A percentile compares a stretch with the other conserved stretches of the same genome.
These are phyloP conservation scores for Nestor notabilis DNA, from an alignment of 2,113 vertebrate species.

Conservation along the genomic window DNA sequence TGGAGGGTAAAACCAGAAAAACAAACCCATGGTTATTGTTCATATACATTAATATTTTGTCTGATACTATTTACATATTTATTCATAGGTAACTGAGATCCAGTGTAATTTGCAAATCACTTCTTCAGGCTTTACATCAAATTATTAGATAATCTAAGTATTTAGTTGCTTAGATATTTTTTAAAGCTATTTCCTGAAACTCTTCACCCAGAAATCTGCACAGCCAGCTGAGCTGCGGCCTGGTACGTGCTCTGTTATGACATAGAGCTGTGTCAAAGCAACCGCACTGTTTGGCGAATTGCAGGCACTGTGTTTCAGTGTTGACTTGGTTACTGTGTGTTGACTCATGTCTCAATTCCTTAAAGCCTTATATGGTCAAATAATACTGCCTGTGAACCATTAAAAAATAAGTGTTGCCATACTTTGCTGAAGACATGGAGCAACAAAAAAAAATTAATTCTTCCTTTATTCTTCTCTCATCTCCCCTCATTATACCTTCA, in stretches of 20 bases:
- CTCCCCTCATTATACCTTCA: background rate
- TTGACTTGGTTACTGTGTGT: constrained; percentile 35
- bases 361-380: constrained; percentile 11
- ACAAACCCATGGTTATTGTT: background rate
- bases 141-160: background rate
- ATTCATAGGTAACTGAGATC: background rate
- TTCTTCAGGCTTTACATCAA: background rate
- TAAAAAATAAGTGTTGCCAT: background rate
- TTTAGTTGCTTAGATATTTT: background rate
- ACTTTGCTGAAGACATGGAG: background rate
- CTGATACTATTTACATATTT: background rate
- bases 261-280: background rate
- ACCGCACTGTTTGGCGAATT: background rate
- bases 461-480: background rate
- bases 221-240: background rate
- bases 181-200: background rate
- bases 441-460: background rate
- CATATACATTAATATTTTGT: background rate
- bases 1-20: background rate
- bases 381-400: background rate
- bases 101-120: background rate
- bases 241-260: background rate
- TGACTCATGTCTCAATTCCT: constrained; percentile 23
- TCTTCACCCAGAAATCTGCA: background rate
- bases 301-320: background rate